Base-by-base conservation (phyloP, 2,113 vertebrate species). In the Burhinus oedicnemus region DNA sequence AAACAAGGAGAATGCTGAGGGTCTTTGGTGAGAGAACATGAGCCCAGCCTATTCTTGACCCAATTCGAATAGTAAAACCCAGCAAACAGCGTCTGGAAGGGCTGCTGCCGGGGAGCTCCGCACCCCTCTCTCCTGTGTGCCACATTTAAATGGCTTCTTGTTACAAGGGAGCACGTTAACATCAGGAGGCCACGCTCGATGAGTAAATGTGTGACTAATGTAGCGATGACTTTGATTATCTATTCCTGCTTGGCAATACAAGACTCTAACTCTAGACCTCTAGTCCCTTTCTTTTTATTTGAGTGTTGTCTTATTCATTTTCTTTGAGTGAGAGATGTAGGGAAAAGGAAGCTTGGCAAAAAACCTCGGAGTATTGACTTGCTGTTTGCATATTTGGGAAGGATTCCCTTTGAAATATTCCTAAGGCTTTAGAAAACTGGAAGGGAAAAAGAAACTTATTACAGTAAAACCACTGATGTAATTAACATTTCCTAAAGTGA, bases 361-460 rank as follows among this genome's bases (percentile, higher is more conserved):
- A 87, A 38, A n/a, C 4, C 61, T 92, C 47, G 1, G 86, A 51
- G 81, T 82, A 68, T 95, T 97, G 87, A 94, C 91, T 93, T 83
- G 87, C 60, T 83, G 69, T 86, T 97, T 95, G 84, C 84, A 88
- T 96, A 91, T 91, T 94, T 97, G 94, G 91, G 79, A 93, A 96
- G 95, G 93, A 86, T 96, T 96, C 93, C 93, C 91, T 96, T 45
- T 60, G 84, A 94, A 92, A 98, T 95, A 85, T 64, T 87, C 84
- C 52, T 69, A 75, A 87, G 90, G 58, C 84, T 96, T 96, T 96
- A 89, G 96, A 95, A 96, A 89, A 85, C 87, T 95, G 89, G 87
- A 95, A 89, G 85, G 95, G 94, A 87, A 88, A 88, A 95, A 94
- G 40, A 91, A 92, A 91, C 72, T 92, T 85, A 83, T 20, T 90